Base-by-base conservation (phyloP, 30 jellyfish, hydroid and myxozoan genomes). In the Sanderia malayensis region DNA sequence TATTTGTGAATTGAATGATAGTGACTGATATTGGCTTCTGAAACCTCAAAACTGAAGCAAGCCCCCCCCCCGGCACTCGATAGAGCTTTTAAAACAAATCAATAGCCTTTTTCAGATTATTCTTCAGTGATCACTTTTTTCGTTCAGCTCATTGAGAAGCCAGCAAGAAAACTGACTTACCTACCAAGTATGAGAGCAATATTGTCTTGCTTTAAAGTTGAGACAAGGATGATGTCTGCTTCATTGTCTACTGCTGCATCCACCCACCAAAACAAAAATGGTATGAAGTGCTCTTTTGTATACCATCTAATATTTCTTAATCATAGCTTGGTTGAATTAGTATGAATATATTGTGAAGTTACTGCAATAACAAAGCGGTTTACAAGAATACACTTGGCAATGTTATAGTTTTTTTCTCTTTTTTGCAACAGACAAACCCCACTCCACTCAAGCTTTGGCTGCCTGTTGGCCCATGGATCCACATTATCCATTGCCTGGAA, bases 401-500 rank as follows among this genome's bases (percentile, higher is more conserved):
- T n/a, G n/a, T n/a, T n/a, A n/a, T n/a, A n/a, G n/a, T n/a, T n/a
- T n/a, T n/a, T n/a, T n/a, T n/a, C n/a, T n/a, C n/a, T 32, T 62
- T 0, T 37, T 25, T 44, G 30, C 31, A 2, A 10, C 66, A 82
- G 86, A 82, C 31, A 72, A 73, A 41, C 25, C 76, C 0, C 82
- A 46, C 63, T 46, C 86, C 22, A 26, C 78, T 21, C 81, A 67
- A 32, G 44, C 73, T 9, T 64, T 68, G 2, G 95, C 84, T 58
- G 78, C 95, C 18, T 31, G 64, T 22, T 92, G 95, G 96, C 93
- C 95, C 18, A 69, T 77, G 84, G 98, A 92, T 67, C 98, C 98
- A 7, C 84, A 84, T 15, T 92, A 70, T 70, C 98, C 98, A 22
- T 30, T 92, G 32, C 96, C 98, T 21, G 98, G 98, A n/a, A 84